Percentiles rank a stretch among this genome's conserved stretches.
phyloP scores from a whole-genome alignment of 2,113 vertebrate genomes.

The Zosterops hypoxanthus region DNA sequence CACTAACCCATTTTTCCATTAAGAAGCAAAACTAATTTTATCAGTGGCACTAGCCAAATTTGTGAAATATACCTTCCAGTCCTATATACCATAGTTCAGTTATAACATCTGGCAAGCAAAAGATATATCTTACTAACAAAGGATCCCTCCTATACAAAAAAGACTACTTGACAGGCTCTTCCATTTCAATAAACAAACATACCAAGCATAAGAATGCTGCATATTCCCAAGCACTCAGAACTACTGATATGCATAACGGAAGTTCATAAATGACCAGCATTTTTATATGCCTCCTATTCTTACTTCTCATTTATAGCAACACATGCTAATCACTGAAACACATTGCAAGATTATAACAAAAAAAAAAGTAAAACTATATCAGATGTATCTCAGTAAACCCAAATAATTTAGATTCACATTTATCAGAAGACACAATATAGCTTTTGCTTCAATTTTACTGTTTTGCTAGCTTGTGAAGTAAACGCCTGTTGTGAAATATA shows the following conservation, averaged over 20 bases:
- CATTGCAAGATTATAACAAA: not conserved
- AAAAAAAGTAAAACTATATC: not conserved
- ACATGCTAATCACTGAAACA: not conserved
- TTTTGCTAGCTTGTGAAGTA: not conserved
- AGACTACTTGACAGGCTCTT: not conserved
- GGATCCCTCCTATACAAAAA: not conserved
- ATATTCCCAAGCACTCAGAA: not conserved
- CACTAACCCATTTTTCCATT: not conserved
- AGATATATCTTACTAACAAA: not conserved
- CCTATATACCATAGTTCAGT: not conserved
- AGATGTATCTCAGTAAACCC: rapidly evolving
- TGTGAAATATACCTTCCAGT: not conserved
- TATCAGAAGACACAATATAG: not conserved
- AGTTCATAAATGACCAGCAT: not conserved
- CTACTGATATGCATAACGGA: not conserved
- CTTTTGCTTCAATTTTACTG: not conserved
- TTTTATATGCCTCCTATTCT: not conserved
- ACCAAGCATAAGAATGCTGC: not conserved
- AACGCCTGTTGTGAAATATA: not conserved
- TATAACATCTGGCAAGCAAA: not conserved
- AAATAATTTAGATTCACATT: not conserved
- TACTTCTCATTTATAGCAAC: not conserved
- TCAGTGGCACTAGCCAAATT: not conserved
- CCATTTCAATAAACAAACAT: not conserved
- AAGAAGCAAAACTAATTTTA: not conserved